A percentile compares a stretch with the other conserved stretches of the same genome.
Conservation (phyloP, 2,888 invertebrate species). For the Capitulum mitella region DNA sequence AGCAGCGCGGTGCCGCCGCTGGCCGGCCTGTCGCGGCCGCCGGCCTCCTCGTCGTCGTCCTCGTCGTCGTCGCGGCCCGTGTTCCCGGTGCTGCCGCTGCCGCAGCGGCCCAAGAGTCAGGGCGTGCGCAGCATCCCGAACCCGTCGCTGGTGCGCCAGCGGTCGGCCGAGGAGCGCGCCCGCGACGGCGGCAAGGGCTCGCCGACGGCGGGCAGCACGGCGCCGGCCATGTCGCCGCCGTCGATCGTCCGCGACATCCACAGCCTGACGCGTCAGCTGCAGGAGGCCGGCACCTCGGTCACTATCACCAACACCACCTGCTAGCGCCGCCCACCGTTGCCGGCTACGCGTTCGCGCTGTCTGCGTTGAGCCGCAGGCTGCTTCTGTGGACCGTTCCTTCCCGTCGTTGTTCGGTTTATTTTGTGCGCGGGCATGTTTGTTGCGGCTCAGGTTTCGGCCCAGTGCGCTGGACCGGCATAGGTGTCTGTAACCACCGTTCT, state of each 20-base stretch:
- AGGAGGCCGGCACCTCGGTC: constrained; percentile 11
- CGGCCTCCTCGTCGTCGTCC: neutral
- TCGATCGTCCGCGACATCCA: neutral
- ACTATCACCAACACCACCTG: constrained; percentile 1
- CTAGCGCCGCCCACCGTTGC: too few species aligned
- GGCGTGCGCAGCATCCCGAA: constrained; percentile 22
- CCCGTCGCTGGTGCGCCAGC: constrained; percentile 20
- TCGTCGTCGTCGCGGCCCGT: neutral
- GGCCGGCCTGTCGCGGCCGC: neutral
- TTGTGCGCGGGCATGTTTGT: too few species aligned
- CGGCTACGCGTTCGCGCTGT: too few species aligned
- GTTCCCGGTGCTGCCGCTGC: constrained; percentile 8
- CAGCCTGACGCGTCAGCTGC: constrained; percentile 3
- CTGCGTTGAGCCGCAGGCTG: too few species aligned
- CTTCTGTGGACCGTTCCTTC: too few species aligned
- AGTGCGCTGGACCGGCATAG: too few species aligned
- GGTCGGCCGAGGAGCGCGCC: constrained; percentile 1
- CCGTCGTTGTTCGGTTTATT: too few species aligned
- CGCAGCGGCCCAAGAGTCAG: constrained; percentile 15
- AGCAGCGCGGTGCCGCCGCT: constrained; percentile 2
- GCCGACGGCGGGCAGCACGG: constrained; percentile 1
- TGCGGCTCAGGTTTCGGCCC: too few species aligned
- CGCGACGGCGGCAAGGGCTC: neutral
- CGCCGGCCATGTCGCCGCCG: neutral
- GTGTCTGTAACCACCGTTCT: too few species aligned